Evolutionary conservation across 2,113 vertebrate genomes (phyloP).

Genomic region (Poeciliopsis turrubarensis): DNA sequence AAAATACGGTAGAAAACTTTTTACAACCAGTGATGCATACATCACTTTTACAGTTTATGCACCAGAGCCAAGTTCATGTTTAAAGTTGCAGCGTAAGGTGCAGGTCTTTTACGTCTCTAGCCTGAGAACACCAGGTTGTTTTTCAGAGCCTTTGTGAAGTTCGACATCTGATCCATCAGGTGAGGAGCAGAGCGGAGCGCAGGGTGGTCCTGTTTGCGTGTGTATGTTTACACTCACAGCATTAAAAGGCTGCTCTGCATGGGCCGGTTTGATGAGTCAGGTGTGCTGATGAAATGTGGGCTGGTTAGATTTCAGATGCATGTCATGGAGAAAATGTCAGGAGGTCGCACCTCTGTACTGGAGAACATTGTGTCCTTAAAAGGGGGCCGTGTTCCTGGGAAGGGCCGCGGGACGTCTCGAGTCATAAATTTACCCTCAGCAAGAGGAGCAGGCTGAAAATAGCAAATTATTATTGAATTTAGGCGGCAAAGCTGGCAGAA

Average conservation of each 20-base stretch:
- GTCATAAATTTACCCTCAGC: conserved; percentile 32
- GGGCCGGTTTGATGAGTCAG: conserved; percentile 44
- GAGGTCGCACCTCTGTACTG: conserved; percentile 44
- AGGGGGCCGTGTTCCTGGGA: conserved; percentile 3
- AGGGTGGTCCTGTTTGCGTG: conserved; percentile 20
- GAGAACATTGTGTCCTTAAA: conserved; percentile 50
- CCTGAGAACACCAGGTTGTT: not conserved
- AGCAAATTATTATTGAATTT: conserved; percentile 1
- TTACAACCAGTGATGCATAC: too few species aligned
- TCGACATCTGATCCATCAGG: conserved; percentile 4
- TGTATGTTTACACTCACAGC: conserved; percentile 45
- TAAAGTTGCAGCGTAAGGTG: not conserved
- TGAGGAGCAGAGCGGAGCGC: conserved; percentile 2
- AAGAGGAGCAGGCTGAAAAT: conserved; percentile 8
- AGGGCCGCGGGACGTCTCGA: conserved; percentile 25
- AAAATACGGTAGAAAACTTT: not conserved
- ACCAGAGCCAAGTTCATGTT: not conserved
- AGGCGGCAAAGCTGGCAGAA: not conserved
- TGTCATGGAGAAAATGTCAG: conserved; percentile 56
- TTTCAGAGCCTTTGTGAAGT: not conserved
- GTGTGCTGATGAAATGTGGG: conserved; percentile 38
- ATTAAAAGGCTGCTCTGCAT: conserved; percentile 14
- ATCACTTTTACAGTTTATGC: not conserved
- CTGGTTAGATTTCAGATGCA: conserved; percentile 60
- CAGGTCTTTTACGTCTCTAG: conserved; percentile 1